These are phyloP conservation scores for Diabrotica virgifera DNA, from an alignment of 1,140 invertebrate species.

Conservation along the genomic window DNA sequence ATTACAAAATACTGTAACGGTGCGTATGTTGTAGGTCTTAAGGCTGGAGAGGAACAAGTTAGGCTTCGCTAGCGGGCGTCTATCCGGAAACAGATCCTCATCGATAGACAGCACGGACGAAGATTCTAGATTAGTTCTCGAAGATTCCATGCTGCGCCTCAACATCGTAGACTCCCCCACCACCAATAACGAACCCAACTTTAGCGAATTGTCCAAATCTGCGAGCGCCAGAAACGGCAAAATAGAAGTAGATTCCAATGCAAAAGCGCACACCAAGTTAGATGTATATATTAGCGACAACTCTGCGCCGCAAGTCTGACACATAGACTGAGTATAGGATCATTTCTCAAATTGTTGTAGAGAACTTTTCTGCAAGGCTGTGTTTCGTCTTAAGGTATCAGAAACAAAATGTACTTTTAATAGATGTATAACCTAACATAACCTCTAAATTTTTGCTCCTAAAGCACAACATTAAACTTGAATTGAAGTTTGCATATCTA, in stretches of 20 bases:
- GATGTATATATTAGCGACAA: slow-evolving; percentile 23
- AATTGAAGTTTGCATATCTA: too few species aligned
- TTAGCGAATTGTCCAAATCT: slow-evolving; percentile 27
- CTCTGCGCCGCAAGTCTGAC: slow-evolving; percentile 21
- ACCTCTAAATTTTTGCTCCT: too few species aligned
- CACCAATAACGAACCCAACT: slow-evolving; percentile 32
- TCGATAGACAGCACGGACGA: slow-evolving; percentile 47
- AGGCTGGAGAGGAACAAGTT: slow-evolving; percentile 40
- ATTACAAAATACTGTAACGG: background rate
- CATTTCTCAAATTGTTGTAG: too few species aligned
- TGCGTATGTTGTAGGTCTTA: slow-evolving; percentile 38
- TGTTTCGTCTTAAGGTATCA: too few species aligned
- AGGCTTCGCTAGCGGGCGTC: slow-evolving; percentile 26
- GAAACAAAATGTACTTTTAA: too few species aligned
- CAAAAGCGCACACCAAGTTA: slow-evolving; percentile 30
- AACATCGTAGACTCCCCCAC: slow-evolving; percentile 40
- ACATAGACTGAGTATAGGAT: too few species aligned
- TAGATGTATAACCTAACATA: too few species aligned
- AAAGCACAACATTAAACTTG: too few species aligned
- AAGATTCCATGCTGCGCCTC: slow-evolving; percentile 44
- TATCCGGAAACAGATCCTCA: slow-evolving; percentile 37
- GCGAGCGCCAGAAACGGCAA: slow-evolving; percentile 22
- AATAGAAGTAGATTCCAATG: slow-evolving; percentile 32
- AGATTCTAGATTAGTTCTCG: slow-evolving; percentile 40
- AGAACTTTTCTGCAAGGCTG: too few species aligned